Percentiles rank a stretch among this genome's conserved stretches.
These are phyloP conservation scores for Podocnemis expansa DNA, from an alignment of 2,113 vertebrate species.

Conservation along the genomic window DNA sequence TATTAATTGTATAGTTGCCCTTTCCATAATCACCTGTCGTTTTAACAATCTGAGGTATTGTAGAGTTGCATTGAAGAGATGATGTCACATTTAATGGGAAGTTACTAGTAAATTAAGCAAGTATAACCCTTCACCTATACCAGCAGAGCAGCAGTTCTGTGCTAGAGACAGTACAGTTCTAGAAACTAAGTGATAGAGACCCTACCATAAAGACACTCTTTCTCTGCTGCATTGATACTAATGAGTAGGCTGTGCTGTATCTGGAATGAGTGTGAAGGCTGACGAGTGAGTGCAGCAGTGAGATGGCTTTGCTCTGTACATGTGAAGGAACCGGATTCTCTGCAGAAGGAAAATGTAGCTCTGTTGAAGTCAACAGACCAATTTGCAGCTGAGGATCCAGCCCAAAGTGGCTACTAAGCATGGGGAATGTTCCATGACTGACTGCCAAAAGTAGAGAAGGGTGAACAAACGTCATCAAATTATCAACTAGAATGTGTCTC, in stretches of 20 bases:
- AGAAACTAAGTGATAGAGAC: not conserved
- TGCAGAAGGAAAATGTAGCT: not conserved
- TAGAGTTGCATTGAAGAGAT: not conserved
- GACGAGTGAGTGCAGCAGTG: not conserved
- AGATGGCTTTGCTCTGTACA: not conserved
- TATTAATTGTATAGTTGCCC: not conserved
- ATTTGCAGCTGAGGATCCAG: not conserved
- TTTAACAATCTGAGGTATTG: too few relatives aligned
- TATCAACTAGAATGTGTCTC: not conserved
- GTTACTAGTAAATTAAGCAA: conserved; percentile 12
- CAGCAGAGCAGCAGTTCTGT: not conserved
- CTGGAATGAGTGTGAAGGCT: not conserved
- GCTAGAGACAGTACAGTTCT: not conserved
- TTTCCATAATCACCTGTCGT: not conserved
- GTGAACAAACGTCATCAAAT: not conserved
- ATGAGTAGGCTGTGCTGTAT: not conserved
- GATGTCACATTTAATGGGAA: not conserved
- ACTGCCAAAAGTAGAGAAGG: not conserved
- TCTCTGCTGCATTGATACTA: not conserved
- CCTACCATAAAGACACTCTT: not conserved
- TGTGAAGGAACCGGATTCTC: not conserved
- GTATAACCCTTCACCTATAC: not conserved
- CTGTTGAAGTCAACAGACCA: not conserved
- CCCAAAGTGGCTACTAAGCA: not conserved
- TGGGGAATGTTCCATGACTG: not conserved